Conservation (phyloP, 2,888 invertebrate genomes). For the Lamellibrachia satsuma region DNA sequence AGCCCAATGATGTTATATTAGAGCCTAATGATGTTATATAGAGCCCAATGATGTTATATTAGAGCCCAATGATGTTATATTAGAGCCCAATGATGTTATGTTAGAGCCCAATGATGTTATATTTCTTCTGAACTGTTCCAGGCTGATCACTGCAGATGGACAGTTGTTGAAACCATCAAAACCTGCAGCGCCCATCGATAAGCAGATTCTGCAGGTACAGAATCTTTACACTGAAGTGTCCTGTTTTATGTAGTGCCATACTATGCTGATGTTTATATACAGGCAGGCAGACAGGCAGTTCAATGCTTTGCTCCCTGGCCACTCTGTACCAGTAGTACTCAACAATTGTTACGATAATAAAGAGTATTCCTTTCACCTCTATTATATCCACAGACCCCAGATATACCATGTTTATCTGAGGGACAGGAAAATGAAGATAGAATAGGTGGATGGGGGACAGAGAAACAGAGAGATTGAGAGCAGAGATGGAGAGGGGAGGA, state of each 20-base stretch:
- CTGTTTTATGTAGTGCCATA: no score
- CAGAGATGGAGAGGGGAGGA: background rate
- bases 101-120: background rate
- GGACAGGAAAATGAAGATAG: background rate
- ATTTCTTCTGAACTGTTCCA: background rate
- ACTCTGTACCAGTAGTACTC: no score
- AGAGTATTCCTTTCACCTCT: no score
- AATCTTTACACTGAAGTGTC: background rate
- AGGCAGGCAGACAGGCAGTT: no score
- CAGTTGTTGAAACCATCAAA: conserved; percentile 44
- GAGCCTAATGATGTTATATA: background rate
- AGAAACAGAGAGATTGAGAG: background rate
- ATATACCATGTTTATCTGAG: background rate
- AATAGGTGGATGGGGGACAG: background rate
- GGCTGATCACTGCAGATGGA: conserved; percentile 35
- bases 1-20: background rate
- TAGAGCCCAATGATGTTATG: background rate
- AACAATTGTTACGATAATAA: no score
- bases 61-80: background rate
- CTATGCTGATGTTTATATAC: no score
- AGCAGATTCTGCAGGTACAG: conserved; percentile 45
- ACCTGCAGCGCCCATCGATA: conserved; percentile 48
- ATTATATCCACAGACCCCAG: no score
- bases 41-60: no score
- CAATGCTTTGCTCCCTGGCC: no score